phyloP scores from a whole-genome alignment of 2,113 vertebrate genomes.

The Suricata suricatta region DNA sequence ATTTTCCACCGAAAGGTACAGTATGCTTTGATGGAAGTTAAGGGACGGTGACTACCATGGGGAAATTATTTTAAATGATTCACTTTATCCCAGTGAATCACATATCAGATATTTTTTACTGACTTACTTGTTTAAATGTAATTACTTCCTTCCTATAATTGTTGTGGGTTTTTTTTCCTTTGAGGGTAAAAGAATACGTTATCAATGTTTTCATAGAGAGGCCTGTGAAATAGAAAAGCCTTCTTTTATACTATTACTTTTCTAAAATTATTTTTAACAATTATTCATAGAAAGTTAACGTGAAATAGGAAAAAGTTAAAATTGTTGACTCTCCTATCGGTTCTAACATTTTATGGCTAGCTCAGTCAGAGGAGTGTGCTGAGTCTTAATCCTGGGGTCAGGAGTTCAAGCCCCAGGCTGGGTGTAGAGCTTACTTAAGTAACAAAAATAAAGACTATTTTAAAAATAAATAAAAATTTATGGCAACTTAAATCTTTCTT shows the following conservation, averaged over 20 bases:
- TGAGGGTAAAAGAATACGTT: background rate
- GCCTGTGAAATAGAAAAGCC: background rate
- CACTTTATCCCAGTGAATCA: background rate
- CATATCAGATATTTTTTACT: background rate
- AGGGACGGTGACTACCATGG: background rate
- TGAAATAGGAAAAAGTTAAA: background rate
- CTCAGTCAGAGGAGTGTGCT: background rate
- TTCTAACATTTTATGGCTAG: background rate
- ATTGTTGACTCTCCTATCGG: background rate
- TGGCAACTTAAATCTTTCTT: background rate
- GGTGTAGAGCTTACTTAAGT: background rate
- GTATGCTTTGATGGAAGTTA: background rate
- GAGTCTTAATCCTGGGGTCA: background rate
- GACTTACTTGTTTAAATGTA: conserved; percentile 21
- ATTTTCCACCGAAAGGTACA: conserved; percentile 33
- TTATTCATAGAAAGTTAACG: background rate
- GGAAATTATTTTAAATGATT: background rate
- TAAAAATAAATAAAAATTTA: background rate
- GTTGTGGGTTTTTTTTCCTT: background rate
- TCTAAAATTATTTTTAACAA: background rate
- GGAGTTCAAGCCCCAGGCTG: background rate
- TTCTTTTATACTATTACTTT: background rate
- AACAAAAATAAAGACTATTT: background rate
- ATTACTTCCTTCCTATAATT: background rate
- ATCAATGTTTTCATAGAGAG: background rate